Conservation (phyloP, 1,140 invertebrate species). For the Nebria ingens region DNA sequence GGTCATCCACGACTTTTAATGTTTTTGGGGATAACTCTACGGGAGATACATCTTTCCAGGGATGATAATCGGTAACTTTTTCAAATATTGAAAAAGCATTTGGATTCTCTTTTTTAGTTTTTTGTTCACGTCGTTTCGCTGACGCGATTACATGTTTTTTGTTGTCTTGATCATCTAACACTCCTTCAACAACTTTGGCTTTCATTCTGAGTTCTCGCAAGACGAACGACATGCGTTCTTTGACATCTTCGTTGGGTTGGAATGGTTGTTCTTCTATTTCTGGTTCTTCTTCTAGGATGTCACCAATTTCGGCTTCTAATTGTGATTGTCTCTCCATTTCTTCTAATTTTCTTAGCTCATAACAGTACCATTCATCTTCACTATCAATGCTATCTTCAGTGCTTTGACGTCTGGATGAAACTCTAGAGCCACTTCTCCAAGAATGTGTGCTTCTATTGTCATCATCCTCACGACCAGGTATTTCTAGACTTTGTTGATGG, state of each 20-base stretch:
- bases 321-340: slow-evolving; percentile 70
- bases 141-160: slow-evolving; percentile 33
- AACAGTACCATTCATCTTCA: slow-evolving; percentile 88
- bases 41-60: slow-evolving; percentile 25
- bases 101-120: slow-evolving; percentile 22
- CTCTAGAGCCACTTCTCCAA: slow-evolving; percentile 70
- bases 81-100: slow-evolving; percentile 31
- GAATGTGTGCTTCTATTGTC: slow-evolving; percentile 78
- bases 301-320: slow-evolving; percentile 50
- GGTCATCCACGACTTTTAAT: slow-evolving; percentile 35
- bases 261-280: slow-evolving; percentile 39
- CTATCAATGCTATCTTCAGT: slow-evolving; percentile 88
- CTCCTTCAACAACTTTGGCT: slow-evolving; percentile 39
- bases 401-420: slow-evolving; percentile 79
- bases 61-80: slow-evolving; percentile 40
- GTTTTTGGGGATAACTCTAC: slow-evolving; percentile 15
- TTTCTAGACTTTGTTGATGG: slow-evolving; percentile 70
- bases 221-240: slow-evolving; percentile 67
- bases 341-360: slow-evolving; percentile 76
- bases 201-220: slow-evolving; percentile 60
- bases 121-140: slow-evolving; percentile 33
- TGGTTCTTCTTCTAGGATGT: slow-evolving; percentile 47
- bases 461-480: slow-evolving; percentile 60
- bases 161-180: slow-evolving; percentile 28
- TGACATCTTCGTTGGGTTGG: slow-evolving; percentile 57